Base-by-base conservation (phyloP, 2,888 invertebrate species). In the Argyresthia goedartella region DNA sequence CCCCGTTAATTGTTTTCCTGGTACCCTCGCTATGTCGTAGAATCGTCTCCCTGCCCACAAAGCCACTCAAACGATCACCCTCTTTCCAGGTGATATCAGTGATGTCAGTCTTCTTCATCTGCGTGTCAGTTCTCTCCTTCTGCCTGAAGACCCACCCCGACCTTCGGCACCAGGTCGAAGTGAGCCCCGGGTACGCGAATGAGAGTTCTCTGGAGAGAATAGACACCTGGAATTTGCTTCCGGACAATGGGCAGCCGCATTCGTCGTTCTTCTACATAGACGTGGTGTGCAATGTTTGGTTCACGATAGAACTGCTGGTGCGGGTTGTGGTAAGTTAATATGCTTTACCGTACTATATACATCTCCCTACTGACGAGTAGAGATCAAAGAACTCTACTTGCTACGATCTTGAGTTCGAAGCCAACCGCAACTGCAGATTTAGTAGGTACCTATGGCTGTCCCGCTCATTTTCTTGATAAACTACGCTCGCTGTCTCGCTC, bases 61-160 rank as follows among this genome's bases (percentile, higher is more conserved):
- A n/a, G n/a, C n/a, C n/a, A n/a, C 39, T 39, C 8, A 39, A n/a
- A 39, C 8, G 8, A 39, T 8, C 4, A 4, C 39, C 39, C 25
- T 25, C 25, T 65, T 80, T 80, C 47, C 91, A 97, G 96, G 91
- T 95, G 73, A 93, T 98, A 73, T 96, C 96, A 61, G 93, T 93
- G 56, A 90, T 95, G 66, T 97, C 97, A 10, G 95, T 98, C 56
- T 96, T 97, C 89, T 98, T 98, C 91, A 97, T 98, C 81, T 95
- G 96, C 88, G 92, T 96, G 60, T 98, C 97, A 67, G 97, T 98
- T 62, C 90, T 97, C 65, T 95, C 95, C 58, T 98, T 98, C 89
- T 98, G 97, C 84, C 89, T 98, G 78, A 98, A 98, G 88, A 97
- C 97, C 1, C 96, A 97, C 74, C 96, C 96, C 0, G 95, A 93